Evolutionary conservation across 2,888 invertebrate genomes (phyloP).

Genomic region (Girardia tigrina): DNA sequence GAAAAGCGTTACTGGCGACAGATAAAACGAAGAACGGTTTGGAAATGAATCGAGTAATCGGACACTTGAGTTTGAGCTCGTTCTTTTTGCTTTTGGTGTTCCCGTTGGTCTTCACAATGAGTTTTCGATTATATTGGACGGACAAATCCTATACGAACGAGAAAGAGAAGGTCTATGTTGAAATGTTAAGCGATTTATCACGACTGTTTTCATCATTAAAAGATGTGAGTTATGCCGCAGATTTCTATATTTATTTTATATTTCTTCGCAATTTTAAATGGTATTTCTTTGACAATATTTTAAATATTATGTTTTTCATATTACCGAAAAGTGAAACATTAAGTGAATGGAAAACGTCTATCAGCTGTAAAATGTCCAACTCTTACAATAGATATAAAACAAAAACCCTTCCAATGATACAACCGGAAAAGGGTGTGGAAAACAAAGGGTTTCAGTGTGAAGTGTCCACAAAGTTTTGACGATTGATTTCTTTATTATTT

Average conservation of each 20-base stretch:
- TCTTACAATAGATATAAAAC: too few relatives aligned
- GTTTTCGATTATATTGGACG: conserved; percentile 26
- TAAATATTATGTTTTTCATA: not conserved
- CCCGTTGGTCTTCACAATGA: conserved; percentile 32
- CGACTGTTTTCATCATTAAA: conserved; percentile 36
- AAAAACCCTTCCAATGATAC: not conserved
- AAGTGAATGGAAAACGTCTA: not conserved
- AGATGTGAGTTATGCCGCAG: conserved; percentile 33
- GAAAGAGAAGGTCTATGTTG: not conserved
- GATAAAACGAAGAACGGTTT: conserved; percentile 24
- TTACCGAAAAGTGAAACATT: not conserved
- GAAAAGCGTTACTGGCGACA: conserved; percentile 10
- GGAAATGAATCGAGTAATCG: conserved; percentile 33
- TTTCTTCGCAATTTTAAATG: conserved; percentile 35
- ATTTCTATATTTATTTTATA: conserved; percentile 36
- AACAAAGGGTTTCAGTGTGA: not conserved
- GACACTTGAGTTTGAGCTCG: conserved; percentile 33
- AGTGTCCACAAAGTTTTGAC: too few relatives aligned
- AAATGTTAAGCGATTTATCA: conserved; percentile 29
- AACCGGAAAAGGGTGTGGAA: not conserved
- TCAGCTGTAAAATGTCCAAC: not conserved
- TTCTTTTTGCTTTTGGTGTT: conserved; percentile 31
- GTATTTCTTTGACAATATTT: conserved; percentile 28
- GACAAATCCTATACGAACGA: not conserved
- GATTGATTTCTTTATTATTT: too few relatives aligned